Base-by-base conservation (phyloP, 2,797 vertebrate species). In the Mus spretus region DNA sequence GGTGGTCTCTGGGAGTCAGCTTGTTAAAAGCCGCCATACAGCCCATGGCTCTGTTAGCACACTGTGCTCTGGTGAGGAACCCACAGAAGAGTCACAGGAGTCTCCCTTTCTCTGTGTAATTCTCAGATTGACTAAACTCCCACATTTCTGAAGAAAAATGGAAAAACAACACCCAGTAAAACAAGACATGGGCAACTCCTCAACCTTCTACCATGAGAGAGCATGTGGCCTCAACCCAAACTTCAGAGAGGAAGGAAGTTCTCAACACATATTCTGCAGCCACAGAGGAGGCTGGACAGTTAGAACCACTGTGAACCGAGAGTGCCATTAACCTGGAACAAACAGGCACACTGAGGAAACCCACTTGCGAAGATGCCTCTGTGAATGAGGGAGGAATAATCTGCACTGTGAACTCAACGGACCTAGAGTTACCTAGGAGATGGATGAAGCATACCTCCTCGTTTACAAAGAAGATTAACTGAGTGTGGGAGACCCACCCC, bases 121-220 rank as follows among this genome's bases (percentile, higher is more conserved):
- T 95, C 91, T 96, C 67, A 95, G 50, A 67, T 75, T 82, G 74
- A 86, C 80, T 95, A 20, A 87, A 89, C 40, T 81, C 81, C 94
- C 82, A 94, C 11, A 34, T 78, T 89, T 92, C 78, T 44, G 28
- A 44, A 77, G 80, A 77, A 80, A 79, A 82, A 70, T 17, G n/a
- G 31, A n/a, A 83, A 55, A 90, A 63, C 44, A 75, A 84, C 81
- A 24, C 13, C 34, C 7, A 12, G 47, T 37, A 31, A 88, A 74
- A 40, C n/a, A 74, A 87, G 57, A 72, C 85, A n/a, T 7, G 22
- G 61, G 37, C 70, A 90, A 91, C 90, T 86, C 19, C 70, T 74
- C 67, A 83, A 1, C 79, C 55, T 59, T 89, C 85, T 82, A 4
- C 79, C 53, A 57, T 57, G 40, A 34, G 65, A 59, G 9, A n/a